Base-by-base conservation (phyloP, 2,113 vertebrate genomes). In the Bothrops jararaca region DNA sequence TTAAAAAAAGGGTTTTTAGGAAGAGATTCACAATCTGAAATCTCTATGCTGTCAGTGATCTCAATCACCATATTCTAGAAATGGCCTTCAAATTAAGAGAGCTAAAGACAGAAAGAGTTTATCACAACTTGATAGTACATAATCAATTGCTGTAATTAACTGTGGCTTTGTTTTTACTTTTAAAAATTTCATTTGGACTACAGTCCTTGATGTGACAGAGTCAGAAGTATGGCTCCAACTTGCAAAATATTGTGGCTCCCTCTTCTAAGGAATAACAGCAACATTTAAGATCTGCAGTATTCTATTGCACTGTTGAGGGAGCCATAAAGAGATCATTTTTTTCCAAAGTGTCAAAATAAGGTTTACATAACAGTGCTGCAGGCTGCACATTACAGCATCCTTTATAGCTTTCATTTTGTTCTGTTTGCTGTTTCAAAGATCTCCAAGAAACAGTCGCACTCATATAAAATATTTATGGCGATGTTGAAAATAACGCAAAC, bases 381-480 rank as follows among this genome's bases (percentile, higher is more conserved):
- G 10, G 11, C 11, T 42, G 7, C 50, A 50, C n/a, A 85, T 52
- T 34, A 42, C 20, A 26, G 26, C 22, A 74, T 92, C 29, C 9
- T 56, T 56, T 74, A 80, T 11, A 69, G 0, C 42, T 48, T 87
- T 87, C 56, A 34, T 91, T n/a, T 23, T 11, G 18, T 23, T 48
- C n/a, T 48, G 1, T 24, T n/a, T 86, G 57, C 11, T 34, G 5
- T 52, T 22, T 91, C 85, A 60, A 34, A 87, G 52, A 34, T 6
- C 89, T 92, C 53, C 85, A 74, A 90, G 64, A 93, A 42, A 95
- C 93, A 96, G 89, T 90, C 90, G 94, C 92, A 95, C 3, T 10
- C 94, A 89, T 94, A 87, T 97, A 93, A 93, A 94, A 94, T 97
- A 95, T 96, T 85, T 93, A 86, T 69, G 89, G 74, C 88, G 89